A percentile compares a stretch with the other conserved stretches of the same genome.
These are phyloP conservation scores for Mesoclemmys tuberculata DNA, from an alignment of 2,113 vertebrate genomes.

Conservation along the genomic window DNA sequence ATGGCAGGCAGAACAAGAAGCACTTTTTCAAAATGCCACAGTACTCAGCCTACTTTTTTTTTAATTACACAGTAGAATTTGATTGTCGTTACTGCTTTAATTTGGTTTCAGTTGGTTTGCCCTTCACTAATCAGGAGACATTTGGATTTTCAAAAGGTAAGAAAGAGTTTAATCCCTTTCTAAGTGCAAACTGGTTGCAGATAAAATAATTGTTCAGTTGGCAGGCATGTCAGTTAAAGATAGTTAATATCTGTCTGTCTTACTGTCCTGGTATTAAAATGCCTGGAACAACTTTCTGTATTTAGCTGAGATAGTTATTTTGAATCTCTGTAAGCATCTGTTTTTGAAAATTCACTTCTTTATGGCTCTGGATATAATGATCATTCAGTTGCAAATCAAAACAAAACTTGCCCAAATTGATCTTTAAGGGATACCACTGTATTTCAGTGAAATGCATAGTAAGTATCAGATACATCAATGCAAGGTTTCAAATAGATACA, in stretches of 20 bases:
- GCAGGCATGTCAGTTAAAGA: neutral
- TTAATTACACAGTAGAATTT: neutral
- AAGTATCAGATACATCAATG: neutral
- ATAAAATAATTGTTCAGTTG: neutral
- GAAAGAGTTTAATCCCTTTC: neutral
- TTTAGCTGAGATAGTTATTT: neutral
- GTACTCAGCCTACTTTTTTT: constrained; percentile 38
- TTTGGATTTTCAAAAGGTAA: neutral
- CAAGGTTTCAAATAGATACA: neutral
- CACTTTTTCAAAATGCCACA: constrained; percentile 50
- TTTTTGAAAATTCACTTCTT: neutral
- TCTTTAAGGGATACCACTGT: neutral
- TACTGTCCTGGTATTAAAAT: neutral
- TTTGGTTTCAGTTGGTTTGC: neutral
- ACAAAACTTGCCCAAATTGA: neutral
- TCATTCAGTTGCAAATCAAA: neutral
- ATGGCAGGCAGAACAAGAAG: neutral
- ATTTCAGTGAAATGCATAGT: neutral
- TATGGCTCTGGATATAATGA: neutral
- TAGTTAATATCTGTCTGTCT: neutral
- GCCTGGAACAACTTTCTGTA: neutral
- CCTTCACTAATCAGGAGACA: neutral
- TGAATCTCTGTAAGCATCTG: neutral
- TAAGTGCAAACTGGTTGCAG: neutral
- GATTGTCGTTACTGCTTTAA: neutral